Percentiles rank a stretch among this genome's conserved stretches.
phyloP scores from a whole-genome alignment of 2,797 vertebrate genomes.

The Acanthornis magna region DNA sequence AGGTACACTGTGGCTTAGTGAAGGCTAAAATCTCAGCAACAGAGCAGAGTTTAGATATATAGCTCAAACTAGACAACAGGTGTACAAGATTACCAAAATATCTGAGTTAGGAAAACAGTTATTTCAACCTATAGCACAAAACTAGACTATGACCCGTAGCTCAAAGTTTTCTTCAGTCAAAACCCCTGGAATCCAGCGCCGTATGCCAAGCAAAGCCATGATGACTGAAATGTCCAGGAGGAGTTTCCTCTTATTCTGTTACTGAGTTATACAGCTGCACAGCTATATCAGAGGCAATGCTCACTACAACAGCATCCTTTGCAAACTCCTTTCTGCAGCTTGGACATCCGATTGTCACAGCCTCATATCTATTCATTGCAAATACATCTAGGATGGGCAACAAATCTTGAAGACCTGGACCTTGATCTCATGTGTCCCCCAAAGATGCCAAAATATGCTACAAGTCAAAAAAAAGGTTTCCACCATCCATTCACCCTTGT shows the following conservation, averaged over 20 bases:
- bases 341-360: not conserved
- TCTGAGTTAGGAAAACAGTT: not conserved
- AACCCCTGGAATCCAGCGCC: not conserved
- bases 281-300: not conserved
- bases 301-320: not conserved
- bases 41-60: not conserved
- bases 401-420: not conserved
- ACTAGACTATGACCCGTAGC: not conserved
- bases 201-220: not conserved
- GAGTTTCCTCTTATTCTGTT: not conserved
- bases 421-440: not conserved
- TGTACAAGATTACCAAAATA: not conserved
- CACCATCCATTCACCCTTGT: not conserved
- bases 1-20: not conserved
- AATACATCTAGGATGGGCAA: not conserved
- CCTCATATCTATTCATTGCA: not conserved
- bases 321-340: not conserved
- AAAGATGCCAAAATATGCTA: not conserved
- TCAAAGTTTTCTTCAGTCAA: not conserved
- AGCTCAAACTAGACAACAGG: not conserved
- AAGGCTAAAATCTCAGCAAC: not conserved
- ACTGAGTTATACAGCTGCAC: not conserved
- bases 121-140: not conserved
- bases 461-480: not conserved
- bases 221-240: not conserved